Evolutionary conservation across 1,140 invertebrate species (phyloP), one percentile per base, ranked within the genome.

Genomic region (Drosophila orena): DNA sequence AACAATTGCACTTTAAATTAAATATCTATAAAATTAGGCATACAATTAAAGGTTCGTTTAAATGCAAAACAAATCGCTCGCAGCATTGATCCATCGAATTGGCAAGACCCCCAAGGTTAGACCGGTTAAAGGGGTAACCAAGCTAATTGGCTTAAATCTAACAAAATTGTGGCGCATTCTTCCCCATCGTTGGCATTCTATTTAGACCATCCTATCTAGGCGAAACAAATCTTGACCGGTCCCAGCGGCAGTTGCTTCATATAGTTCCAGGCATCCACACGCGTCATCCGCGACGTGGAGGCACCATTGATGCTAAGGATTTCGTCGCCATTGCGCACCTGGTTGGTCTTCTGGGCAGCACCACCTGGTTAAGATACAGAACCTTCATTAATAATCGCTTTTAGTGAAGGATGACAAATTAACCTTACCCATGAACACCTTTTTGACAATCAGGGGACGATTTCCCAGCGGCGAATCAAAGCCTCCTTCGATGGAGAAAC

Each of bases 231-330:
- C 56, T 93, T 94, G 43, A 97, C 96, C 88, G 95, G 94, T 34
- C 97, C 97, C 77, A 97, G 95, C 56, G 96, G 96, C 58, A 98
- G 91, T 75, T 97, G 96, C 92, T 98, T 98, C 93, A 98, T 96
- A 56, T 97, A 95, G 75, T 97, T 97, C 98, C 98, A 98, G 38
- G 97, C 97, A 93, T 98, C 97, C 62, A 97, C 97, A 69, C 97
- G 94, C 1, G 97, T 96, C 94, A 98, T 96, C 46, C 94, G 94
- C 56, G 95, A 95, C 66, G 98, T 95, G 60, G 96, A 95, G 46
- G 94, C 94, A 22, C 95, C 96, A 81, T 98, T 98, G 20, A 98
- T 96, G 64, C 95, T 94, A 7, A 98, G 91, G 59, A 99, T 94
- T 93, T 98, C 97, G 92, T 98, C 97, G 34, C 97, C 97, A 44